Percentiles rank a stretch among this genome's conserved stretches.
phyloP scores from a whole-genome alignment of 2,888 invertebrate species.

The Scrobipalpa costella region DNA sequence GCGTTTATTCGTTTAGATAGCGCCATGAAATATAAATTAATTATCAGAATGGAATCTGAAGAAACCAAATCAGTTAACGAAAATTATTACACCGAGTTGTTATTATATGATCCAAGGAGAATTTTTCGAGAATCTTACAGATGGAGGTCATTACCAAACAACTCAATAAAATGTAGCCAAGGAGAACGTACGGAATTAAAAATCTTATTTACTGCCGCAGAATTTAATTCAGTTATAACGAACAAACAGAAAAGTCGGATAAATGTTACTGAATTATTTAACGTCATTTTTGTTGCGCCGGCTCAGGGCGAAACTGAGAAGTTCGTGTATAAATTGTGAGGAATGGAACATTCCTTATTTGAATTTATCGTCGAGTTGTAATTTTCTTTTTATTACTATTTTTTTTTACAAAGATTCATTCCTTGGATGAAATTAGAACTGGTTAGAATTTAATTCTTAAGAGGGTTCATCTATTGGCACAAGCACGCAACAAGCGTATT shows the following conservation, averaged over 20 bases:
- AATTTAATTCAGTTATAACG: conserved; percentile 38
- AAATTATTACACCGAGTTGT: no score
- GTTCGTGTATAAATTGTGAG: conserved; percentile 35
- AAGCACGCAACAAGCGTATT: no score
- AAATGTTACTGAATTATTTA: conserved; percentile 41
- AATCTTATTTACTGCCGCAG: conserved; percentile 40
- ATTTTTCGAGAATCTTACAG: background rate
- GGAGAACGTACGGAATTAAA: conserved; percentile 32
- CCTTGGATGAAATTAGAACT: background rate
- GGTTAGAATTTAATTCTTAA: background rate
- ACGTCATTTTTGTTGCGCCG: conserved; percentile 37
- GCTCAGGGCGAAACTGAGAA: conserved; percentile 28
- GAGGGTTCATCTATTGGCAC: no score
- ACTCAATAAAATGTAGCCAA: background rate
- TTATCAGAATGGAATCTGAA: no score
- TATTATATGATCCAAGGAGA: no score
- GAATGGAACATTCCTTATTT: conserved; percentile 35
- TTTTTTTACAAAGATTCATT: background rate
- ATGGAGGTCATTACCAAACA: background rate
- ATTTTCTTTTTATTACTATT: conserved; percentile 31
- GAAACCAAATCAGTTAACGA: no score
- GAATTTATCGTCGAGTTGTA: conserved; percentile 34
- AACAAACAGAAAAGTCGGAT: conserved; percentile 35
- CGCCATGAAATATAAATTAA: no score
- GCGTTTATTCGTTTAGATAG: no score